Conservation (phyloP, 2,888 invertebrate genomes). For the Lymantria dispar region DNA sequence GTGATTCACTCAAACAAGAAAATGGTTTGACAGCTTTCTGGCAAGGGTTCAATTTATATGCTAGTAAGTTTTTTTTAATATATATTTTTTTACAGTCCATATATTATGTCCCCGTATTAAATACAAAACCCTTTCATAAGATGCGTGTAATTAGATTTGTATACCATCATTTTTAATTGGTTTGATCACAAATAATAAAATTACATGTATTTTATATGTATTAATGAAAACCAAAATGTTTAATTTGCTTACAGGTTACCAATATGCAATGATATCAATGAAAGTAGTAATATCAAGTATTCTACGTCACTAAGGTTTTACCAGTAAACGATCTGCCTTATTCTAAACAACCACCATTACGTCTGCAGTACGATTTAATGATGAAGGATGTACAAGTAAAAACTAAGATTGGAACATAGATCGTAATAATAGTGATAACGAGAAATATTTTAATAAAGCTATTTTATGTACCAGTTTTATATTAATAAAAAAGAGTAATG, state of each 20-base stretch:
- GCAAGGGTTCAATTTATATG: not conserved
- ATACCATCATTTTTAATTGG: too few relatives aligned
- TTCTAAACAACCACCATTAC: not conserved
- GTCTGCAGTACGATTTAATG: not conserved
- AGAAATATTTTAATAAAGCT: not conserved
- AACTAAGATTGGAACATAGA: not conserved
- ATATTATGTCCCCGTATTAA: too few relatives aligned
- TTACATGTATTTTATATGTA: too few relatives aligned
- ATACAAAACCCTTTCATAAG: too few relatives aligned
- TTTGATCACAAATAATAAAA: too few relatives aligned
- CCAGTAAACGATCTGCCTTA: not conserved
- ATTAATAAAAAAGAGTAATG: too few relatives aligned
- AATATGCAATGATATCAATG: not conserved
- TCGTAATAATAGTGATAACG: not conserved
- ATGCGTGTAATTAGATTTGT: too few relatives aligned
- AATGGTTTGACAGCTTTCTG: not conserved
- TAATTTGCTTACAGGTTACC: not conserved
- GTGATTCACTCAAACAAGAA: not conserved
- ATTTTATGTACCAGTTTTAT: too few relatives aligned
- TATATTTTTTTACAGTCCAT: too few relatives aligned
- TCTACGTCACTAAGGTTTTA: conserved; percentile 27
- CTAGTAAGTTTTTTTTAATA: conserved; percentile 1
- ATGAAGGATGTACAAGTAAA: not conserved
- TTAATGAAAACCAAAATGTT: not conserved
- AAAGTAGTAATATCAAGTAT: conserved; percentile 37